Percentiles rank a stretch among this genome's conserved stretches.
Evolutionary conservation across 2,113 vertebrate genomes (phyloP).

Genomic region (Lepus americanus): DNA sequence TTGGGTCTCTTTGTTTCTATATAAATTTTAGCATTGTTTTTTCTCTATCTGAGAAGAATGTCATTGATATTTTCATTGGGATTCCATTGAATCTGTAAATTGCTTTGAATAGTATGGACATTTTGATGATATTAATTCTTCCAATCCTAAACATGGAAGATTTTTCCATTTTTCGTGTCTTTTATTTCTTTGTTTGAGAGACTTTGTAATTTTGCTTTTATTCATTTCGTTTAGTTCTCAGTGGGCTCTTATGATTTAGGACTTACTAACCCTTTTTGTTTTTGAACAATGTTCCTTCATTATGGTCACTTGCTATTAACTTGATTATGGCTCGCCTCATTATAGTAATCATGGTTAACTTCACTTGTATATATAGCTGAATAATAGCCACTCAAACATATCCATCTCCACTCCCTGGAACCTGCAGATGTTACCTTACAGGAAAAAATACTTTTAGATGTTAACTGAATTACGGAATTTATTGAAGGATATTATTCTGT

Average conservation of each 20-base stretch:
- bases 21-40: too few species aligned
- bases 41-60: too few species aligned
- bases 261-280: background rate
- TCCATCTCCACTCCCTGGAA: accelerated
- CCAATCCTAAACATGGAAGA: background rate
- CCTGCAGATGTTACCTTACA: background rate
- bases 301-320: background rate
- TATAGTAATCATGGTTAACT: background rate
- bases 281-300: background rate
- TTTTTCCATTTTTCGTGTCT: background rate
- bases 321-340: background rate
- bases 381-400: background rate
- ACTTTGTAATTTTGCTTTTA: background rate
- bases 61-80: too few species aligned
- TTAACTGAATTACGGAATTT: background rate
- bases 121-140: too few species aligned
- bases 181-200: too few species aligned
- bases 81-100: too few species aligned
- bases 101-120: too few species aligned
- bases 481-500: background rate
- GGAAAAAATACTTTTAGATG: background rate
- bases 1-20: too few species aligned
- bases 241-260: background rate
- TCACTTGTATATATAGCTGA: background rate
- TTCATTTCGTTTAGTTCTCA: background rate